phyloP scores from a whole-genome alignment of 2,888 invertebrate species.

The Bellardia pandia region DNA sequence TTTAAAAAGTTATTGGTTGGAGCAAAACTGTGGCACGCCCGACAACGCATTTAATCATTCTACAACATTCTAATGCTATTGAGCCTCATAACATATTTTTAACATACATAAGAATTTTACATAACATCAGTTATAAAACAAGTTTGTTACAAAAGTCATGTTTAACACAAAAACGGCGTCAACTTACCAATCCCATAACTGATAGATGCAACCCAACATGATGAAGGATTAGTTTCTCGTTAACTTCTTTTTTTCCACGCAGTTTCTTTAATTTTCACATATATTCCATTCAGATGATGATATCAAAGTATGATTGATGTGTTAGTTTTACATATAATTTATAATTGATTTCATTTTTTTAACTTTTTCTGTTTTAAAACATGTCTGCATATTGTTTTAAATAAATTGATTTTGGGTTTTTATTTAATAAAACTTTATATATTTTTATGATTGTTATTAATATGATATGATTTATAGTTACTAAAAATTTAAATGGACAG shows the following conservation, averaged over 20 bases:
- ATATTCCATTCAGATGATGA: constrained; percentile 34
- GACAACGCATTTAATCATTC: no score
- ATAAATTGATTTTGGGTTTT: neutral
- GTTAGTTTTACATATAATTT: constrained; percentile 16
- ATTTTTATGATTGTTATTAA: constrained; percentile 31
- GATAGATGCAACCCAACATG: constrained; percentile 88
- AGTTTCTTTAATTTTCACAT: constrained; percentile 21
- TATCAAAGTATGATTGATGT: constrained; percentile 48
- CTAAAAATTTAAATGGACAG: constrained; percentile 15
- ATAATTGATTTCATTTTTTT: constrained; percentile 31
- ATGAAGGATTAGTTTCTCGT: constrained; percentile 58
- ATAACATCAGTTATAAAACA: no score
- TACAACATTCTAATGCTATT: no score
- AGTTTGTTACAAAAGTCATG: no score
- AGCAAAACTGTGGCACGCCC: no score
- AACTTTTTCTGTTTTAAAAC: constrained; percentile 21
- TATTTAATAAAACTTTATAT: constrained; percentile 28
- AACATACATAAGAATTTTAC: no score
- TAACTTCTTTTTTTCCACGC: neutral
- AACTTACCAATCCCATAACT: constrained; percentile 87
- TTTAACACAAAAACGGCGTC: neutral
- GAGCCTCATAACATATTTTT: no score
- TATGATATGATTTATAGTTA: constrained; percentile 47
- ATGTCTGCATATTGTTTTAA: constrained; percentile 18
- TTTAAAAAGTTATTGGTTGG: no score